Conservation (phyloP, 2,888 invertebrate species). For the Melinopterus prodromus region DNA sequence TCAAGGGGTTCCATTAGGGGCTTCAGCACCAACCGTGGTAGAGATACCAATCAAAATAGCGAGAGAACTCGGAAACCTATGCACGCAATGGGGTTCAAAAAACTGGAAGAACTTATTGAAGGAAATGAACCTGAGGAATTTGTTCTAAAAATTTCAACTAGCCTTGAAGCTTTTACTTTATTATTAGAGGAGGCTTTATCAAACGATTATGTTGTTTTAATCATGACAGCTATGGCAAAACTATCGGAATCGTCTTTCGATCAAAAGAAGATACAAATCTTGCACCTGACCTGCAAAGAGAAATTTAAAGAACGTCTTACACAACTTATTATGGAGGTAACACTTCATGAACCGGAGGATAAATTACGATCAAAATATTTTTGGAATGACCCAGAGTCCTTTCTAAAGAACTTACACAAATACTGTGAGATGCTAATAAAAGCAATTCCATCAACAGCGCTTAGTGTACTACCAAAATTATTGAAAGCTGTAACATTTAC, state of each 20-base stretch:
- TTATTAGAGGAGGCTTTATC: conserved; percentile 58
- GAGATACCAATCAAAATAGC: conserved; percentile 14
- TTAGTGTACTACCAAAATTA: conserved; percentile 50
- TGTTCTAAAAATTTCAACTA: conserved; percentile 58
- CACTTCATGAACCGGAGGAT: conserved; percentile 37
- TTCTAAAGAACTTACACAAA: conserved; percentile 46
- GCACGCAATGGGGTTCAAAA: conserved; percentile 56
- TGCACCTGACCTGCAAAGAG: conserved; percentile 40
- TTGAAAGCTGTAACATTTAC: conserved; percentile 46
- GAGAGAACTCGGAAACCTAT: conserved; percentile 8
- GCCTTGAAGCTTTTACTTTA: conserved; percentile 62
- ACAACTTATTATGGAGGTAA: conserved; percentile 43
- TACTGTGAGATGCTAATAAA: conserved; percentile 56
- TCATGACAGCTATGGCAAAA: conserved; percentile 60
- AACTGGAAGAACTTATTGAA: conserved; percentile 59
- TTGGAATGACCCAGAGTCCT: conserved; percentile 44
- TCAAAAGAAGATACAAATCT: conserved; percentile 41
- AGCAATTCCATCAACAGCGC: conserved; percentile 50
- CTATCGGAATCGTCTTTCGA: conserved; percentile 54
- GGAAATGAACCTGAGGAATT: conserved; percentile 58
- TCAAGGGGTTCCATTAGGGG: background rate
- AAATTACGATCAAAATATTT: conserved; percentile 41
- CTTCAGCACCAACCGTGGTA: background rate
- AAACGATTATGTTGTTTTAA: conserved; percentile 62
- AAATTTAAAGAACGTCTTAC: conserved; percentile 44